Conservation (phyloP, 2,888 invertebrate species). For the Melanophora roralis region DNA sequence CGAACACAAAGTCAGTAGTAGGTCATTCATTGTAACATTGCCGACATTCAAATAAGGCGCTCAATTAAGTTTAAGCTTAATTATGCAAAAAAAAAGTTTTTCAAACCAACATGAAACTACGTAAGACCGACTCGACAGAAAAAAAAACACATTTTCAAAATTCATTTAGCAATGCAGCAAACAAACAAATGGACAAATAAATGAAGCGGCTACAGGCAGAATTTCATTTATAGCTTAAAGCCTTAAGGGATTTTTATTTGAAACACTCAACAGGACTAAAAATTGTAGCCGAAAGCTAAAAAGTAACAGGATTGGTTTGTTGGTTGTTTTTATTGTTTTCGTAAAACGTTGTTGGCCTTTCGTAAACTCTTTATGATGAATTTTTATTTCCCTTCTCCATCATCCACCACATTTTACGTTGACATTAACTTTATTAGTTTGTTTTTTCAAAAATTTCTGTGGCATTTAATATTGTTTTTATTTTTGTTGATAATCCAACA, state of each 20-base stretch:
- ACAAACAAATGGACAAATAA: background rate
- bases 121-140: too few species aligned
- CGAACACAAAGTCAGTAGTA: slow-evolving; percentile 41
- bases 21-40: slow-evolving; percentile 5
- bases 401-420: slow-evolving; percentile 6
- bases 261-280: slow-evolving; percentile 15
- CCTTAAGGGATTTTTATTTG: background rate
- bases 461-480: background rate
- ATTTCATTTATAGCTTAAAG: slow-evolving; percentile 27
- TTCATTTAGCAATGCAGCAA: slow-evolving; percentile 41
- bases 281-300: slow-evolving; percentile 41
- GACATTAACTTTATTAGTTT: slow-evolving; percentile 74
- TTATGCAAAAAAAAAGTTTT: slow-evolving; percentile 3
- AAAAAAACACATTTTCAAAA: slow-evolving; percentile 16
- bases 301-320: background rate
- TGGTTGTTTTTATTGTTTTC: slow-evolving; percentile 5
- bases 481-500: slow-evolving; percentile 43
- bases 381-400: slow-evolving; percentile 1
- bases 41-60: background rate
- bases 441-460: slow-evolving; percentile 64
- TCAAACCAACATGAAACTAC: too few species aligned
- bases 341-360: background rate
- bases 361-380: slow-evolving; percentile 6
- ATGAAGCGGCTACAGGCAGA: slow-evolving; percentile 6
- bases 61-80: slow-evolving; percentile 25